Conservation (phyloP, 1,140 invertebrate species). For the Potamilus streckersoni region DNA sequence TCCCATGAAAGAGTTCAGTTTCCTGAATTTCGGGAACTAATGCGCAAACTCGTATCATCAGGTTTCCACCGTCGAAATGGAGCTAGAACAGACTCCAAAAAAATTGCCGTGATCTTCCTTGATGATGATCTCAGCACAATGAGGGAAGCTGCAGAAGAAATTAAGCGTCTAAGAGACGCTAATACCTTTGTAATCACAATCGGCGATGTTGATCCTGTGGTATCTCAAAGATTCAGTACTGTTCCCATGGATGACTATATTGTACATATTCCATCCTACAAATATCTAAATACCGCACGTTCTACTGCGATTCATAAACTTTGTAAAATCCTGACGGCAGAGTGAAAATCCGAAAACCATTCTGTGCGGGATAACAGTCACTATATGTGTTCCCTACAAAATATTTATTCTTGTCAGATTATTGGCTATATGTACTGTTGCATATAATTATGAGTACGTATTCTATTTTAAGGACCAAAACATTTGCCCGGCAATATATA, state of each 20-base stretch:
- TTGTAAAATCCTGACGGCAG: conserved; percentile 5
- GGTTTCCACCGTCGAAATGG: conserved; percentile 27
- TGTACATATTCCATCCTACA: conserved; percentile 35
- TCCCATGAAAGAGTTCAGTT: conserved; percentile 32
- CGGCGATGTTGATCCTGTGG: conserved; percentile 26
- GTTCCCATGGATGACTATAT: conserved; percentile 39
- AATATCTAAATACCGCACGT: conserved; percentile 22
- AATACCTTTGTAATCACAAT: conserved; percentile 40
- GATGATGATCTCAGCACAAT: conserved; percentile 39
- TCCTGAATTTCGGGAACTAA: conserved; percentile 31
- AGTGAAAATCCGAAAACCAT: too few relatives aligned
- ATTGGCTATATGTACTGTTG: too few relatives aligned
- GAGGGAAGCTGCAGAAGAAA: conserved; percentile 29
- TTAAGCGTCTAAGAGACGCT: conserved; percentile 19
- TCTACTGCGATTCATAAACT: conserved; percentile 31
- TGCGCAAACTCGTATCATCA: conserved; percentile 19
- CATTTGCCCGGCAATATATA: too few relatives aligned
- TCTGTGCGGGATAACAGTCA: too few relatives aligned
- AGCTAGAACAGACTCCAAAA: conserved; percentile 32
- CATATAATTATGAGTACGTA: too few relatives aligned
- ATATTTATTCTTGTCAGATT: too few relatives aligned
- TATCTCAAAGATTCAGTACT: conserved; percentile 31
- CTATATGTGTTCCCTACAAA: too few relatives aligned
- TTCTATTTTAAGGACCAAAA: too few relatives aligned
- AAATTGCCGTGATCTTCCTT: conserved; percentile 40